Evolutionary conservation across 1,140 invertebrate genomes (phyloP), one percentile per base, ranked within the genome.

Genomic region (Drosophila paulistorum): DNA sequence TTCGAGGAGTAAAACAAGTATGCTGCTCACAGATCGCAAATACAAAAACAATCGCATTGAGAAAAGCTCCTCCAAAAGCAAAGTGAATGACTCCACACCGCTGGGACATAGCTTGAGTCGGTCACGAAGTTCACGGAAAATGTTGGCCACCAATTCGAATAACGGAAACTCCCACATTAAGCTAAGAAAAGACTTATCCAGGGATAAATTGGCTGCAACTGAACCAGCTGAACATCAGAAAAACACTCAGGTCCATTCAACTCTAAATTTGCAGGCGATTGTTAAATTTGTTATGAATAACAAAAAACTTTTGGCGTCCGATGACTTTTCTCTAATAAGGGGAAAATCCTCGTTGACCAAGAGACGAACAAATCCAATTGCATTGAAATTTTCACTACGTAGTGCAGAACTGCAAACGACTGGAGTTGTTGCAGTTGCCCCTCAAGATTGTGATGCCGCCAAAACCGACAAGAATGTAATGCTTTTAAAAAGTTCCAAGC

Each of bases 61-160:
- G 63, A 89, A 89, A 65, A 89, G 84, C 67, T 77, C 77, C 3
- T 89, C 84, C 1, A 84, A 85, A 55, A 81, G 65, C 30, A 85
- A 85, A 66, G 72, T 89, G 6, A 48, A 48, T 4, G 62, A 70
- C 10, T 41, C 58, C n/a, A 69, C 55, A 9, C 30, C 74, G 10
- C 26, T 57, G 10, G 58, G 70, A 76, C 20, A 45, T 64, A 45
- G 42, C 35, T 59, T 81, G 11, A 81, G 77, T 20, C 68, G 77
- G 30, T 76, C 73, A 4, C 71, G 77, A 9, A 75, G 77, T 62
- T 67, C 68, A n/a, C 60, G 68, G 20, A 65, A 77, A 74, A 51
- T 51, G 45, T 51, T 51, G 45, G 17, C 45, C 17, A 20, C 17
- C 17, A 23, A 14, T 11, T 51, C 13, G 23, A 51, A 41, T 61